Evolutionary conservation across 2,888 invertebrate species (phyloP), one percentile per base, ranked within the genome.

Genomic region (Parapristionchus giblindavisi): DNA sequence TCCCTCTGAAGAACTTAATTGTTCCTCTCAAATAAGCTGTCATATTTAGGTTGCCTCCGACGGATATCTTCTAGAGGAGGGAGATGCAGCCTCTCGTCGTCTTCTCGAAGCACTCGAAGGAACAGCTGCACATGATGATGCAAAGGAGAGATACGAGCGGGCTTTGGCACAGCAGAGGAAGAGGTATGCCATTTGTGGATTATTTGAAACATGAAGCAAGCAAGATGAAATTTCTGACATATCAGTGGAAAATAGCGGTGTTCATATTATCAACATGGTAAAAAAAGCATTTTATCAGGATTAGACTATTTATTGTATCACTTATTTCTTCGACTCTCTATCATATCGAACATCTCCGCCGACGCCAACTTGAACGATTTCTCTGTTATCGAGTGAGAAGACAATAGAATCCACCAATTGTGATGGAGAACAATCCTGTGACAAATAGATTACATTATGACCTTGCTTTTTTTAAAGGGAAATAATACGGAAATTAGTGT

Each of bases 311-410:
- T n/a, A n/a, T n/a, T n/a, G n/a, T n/a, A n/a, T n/a, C n/a, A n/a
- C n/a, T n/a, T n/a, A n/a, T n/a, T n/a, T n/a, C n/a, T n/a, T n/a
- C n/a, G n/a, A 68, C 52, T 68, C 52, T 71, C 71, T 56, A 17
- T 56, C 34, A 24, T 58, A 71, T 40, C 56, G 11, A 5, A 71
- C 71, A 32, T 75, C 75, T 43, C 85, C 86, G 24, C 75, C 78
- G 43, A 86, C 85, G 40, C 77, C 80, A 75, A 83, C 83, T 34
- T 76, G 72, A 32, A 76, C 75, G 75, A 86, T 84, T 78, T 86
- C 86, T 32, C 81, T 77, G 74, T 86, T 86, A 40, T 84, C 86
- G 36, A 81, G 78, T 14, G 83, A 81, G 65, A 86, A 85, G 34
- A 86, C 80, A 29, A 87, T 77, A 3, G 83, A 79, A 73, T 86